A percentile compares a stretch with the other conserved stretches of the same genome.
Conservation (phyloP, 2,797 vertebrate species). For the Pyrocephalus nanus region DNA sequence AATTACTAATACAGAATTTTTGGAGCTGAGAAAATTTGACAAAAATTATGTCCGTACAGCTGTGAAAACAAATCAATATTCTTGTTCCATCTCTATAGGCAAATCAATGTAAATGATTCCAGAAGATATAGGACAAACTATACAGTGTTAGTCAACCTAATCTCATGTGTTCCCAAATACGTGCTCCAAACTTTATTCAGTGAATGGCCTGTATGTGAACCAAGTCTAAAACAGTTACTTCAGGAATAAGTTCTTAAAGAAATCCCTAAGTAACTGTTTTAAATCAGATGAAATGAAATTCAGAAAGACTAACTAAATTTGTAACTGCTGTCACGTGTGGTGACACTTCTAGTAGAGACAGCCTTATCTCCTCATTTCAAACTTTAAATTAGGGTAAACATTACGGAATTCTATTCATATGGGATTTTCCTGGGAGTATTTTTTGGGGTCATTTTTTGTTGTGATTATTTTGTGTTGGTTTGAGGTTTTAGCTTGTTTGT, state of each 20-base stretch:
- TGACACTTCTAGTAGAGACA: not conserved
- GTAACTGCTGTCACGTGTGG: not conserved
- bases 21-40: not conserved
- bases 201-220: not conserved
- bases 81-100: not conserved
- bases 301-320: not conserved
- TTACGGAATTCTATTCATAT: not conserved
- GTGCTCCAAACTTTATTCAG: not conserved
- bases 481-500: not conserved
- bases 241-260: not conserved
- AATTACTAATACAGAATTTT: not conserved
- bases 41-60: constrained; percentile 3
- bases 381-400: constrained; percentile 11
- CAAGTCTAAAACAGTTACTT: not conserved
- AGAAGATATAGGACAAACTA: not conserved
- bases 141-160: not conserved
- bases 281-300: not conserved
- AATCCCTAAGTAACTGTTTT: not conserved
- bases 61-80: constrained; percentile 12
- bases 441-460: not conserved
- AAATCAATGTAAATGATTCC: not conserved
- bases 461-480: not conserved
- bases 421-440: not conserved
- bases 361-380: constrained; percentile 44
- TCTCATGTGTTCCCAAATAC: not conserved